Conservation (phyloP, 2,888 invertebrate genomes). For the Heliconius ethilla region DNA sequence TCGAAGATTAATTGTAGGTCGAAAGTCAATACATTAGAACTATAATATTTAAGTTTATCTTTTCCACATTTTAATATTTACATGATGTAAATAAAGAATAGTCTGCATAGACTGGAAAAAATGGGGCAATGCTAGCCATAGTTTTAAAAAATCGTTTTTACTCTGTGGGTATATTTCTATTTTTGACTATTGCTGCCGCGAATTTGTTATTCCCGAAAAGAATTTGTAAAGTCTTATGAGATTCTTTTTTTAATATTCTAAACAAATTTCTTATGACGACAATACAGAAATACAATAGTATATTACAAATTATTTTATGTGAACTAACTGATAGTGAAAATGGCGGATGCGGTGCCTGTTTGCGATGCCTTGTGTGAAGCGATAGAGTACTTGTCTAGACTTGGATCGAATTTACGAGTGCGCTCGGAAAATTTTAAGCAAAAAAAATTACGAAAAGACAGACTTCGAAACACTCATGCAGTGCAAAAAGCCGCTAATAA, state of each 20-base stretch:
- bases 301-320: conserved; percentile 26
- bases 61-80: neutral
- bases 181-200: conserved; percentile 45
- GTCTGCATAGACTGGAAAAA: conserved; percentile 30
- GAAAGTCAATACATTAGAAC: conserved; percentile 39
- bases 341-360: conserved; percentile 68
- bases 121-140: conserved; percentile 34
- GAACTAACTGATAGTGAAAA: conserved; percentile 51
- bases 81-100: conserved; percentile 3
- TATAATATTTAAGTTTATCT: conserved; percentile 1
- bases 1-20: no score
- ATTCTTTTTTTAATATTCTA: neutral
- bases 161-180: conserved; percentile 68
- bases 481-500: conserved; percentile 72
- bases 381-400: conserved; percentile 74
- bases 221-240: neutral
- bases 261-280: neutral
- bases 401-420: conserved; percentile 69
- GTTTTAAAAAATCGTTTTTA: conserved; percentile 53
- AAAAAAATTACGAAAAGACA: conserved; percentile 66
- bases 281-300: neutral
- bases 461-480: conserved; percentile 67
- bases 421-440: conserved; percentile 69
- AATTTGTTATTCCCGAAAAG: conserved; percentile 35
- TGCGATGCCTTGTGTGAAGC: conserved; percentile 72